Evolutionary conservation across 2,888 invertebrate species (phyloP), one percentile per base, ranked within the genome.

Genomic region (Drosophila infuscata): DNA sequence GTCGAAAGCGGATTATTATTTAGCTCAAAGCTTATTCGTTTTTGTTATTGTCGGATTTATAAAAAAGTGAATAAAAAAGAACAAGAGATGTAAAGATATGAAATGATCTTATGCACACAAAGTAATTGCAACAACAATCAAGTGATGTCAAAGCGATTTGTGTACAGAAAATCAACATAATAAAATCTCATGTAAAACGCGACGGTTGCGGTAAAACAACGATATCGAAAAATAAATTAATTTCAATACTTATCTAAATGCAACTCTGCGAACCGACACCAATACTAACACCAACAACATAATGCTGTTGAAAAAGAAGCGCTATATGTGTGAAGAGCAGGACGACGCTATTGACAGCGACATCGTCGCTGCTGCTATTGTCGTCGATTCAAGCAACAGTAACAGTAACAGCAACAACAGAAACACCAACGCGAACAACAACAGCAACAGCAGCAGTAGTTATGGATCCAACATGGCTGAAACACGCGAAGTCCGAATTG

Each of bases 391-490:
- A 88, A 68, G 65, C 88, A 80, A 86, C 46, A 25, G 25, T 46
- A 46, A 46, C 46, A 84, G 81, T 77, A 83, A 79, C 86, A 88
- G 82, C 85, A 84, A 79, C 86, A 88, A 84, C 87, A 87, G 81
- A 81, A 86, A 83, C 85, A 82, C 78, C 76, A 83, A 68, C 83
- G 75, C 73, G 79, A 82, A 78, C 81, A 83, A 73, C 80, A 82
- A 72, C 83, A 83, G 88, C 79, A 82, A 72, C 83, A 83, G 76
- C 79, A 74, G 78, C 77, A 89, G 88, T 91, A 92, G 96, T 95
- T 95, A 96, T 96, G 96, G 96, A 96, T 96, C 95, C 96, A 97
- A 96, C 95, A 97, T 97, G 97, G 97, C 97, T 95, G 97, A 97
- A 95, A 96, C 95, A 95, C 96, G 96, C 95, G 95, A 96, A 95